Evolutionary conservation across 2,888 invertebrate species (phyloP).

Genomic region (Leptopilina myrica): DNA sequence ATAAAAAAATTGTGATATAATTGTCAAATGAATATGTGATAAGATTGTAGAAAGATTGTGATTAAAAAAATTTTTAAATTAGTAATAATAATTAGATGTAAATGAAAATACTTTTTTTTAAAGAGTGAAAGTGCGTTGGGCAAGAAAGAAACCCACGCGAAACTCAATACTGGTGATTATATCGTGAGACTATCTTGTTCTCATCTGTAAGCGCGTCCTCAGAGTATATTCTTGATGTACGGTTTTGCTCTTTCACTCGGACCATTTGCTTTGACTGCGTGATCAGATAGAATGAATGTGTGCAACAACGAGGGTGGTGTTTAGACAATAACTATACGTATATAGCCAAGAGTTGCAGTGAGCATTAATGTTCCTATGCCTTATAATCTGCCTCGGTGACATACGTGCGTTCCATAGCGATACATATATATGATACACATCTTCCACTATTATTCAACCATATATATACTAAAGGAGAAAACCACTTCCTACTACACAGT

Average conservation of each 20-base stretch:
- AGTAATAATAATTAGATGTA: background rate
- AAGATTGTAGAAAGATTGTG: no score
- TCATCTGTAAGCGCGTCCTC: conserved; percentile 54
- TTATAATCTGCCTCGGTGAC: conserved; percentile 52
- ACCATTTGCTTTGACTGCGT: conserved; percentile 41
- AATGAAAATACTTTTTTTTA: background rate
- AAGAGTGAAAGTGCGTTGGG: background rate
- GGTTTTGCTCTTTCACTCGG: conserved; percentile 46
- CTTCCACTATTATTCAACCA: background rate
- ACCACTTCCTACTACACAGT: conserved; percentile 16
- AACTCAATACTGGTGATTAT: conserved; percentile 58
- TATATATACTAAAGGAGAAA: conserved; percentile 2
- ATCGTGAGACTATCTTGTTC: conserved; percentile 54
- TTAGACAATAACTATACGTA: conserved; percentile 58
- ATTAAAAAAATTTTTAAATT: no score
- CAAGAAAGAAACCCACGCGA: conserved; percentile 48
- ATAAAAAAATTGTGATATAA: no score
- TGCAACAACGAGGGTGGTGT: conserved; percentile 57
- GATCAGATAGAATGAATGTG: conserved; percentile 50
- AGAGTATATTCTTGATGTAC: conserved; percentile 46
- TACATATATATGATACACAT: background rate
- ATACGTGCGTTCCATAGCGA: conserved; percentile 47
- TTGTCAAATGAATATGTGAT: no score
- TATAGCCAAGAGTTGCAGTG: conserved; percentile 44
- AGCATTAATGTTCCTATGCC: conserved; percentile 48